These are phyloP conservation scores for Columba janthina DNA, from an alignment of 2,113 vertebrate species.

Conservation along the genomic window DNA sequence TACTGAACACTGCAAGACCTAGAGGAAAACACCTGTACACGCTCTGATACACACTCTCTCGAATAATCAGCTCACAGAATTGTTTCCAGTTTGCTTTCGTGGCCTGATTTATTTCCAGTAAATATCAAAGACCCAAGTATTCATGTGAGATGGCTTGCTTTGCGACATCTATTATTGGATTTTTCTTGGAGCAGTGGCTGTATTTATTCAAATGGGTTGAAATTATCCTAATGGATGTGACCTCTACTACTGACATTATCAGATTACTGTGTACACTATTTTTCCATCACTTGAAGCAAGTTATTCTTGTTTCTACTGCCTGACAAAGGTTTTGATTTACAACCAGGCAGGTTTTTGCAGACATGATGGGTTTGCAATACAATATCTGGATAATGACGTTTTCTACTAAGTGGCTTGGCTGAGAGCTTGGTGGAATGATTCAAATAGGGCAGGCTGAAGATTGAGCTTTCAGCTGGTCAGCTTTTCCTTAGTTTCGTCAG, in stretches of 20 bases:
- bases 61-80: neutral
- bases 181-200: neutral
- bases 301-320: neutral
- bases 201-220: constrained; percentile 13
- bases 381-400: neutral
- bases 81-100: neutral
- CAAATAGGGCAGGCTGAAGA: neutral
- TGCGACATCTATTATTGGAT: neutral
- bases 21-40: neutral
- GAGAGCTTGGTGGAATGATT: neutral
- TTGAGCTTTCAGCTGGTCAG: neutral
- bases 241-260: constrained; percentile 1
- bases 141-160: neutral
- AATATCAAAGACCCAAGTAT: neutral
- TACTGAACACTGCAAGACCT: neutral
- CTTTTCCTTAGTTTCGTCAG: neutral
- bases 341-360: neutral
- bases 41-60: neutral
- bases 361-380: neutral
- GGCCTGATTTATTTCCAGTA: neutral
- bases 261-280: constrained; percentile 20
- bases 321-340: constrained; percentile 40
- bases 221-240: constrained; percentile 27
- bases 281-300: constrained; percentile 25
- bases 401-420: constrained; percentile 12